These are phyloP conservation scores for Anagrus nilaparvatae DNA, from an alignment of 1,140 invertebrate species.

Conservation along the genomic window DNA sequence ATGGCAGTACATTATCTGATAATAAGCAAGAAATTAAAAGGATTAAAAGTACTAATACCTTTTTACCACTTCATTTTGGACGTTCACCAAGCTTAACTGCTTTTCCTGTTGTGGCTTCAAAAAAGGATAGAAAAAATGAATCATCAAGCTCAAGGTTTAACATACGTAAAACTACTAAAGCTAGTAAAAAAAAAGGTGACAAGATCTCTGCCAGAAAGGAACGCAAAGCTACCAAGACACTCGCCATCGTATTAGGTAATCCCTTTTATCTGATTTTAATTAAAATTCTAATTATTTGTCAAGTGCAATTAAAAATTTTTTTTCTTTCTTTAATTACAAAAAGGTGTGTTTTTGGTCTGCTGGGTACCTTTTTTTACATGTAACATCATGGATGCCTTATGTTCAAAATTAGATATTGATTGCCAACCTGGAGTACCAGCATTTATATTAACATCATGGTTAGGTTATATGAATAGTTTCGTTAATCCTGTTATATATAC, in stretches of 20 bases:
- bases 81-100: constrained; percentile 28
- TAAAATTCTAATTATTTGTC: no score
- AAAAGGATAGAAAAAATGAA: constrained; percentile 59
- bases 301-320: no score
- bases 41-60: constrained; percentile 32
- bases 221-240: constrained; percentile 97
- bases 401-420: constrained; percentile 68
- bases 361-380: constrained; percentile 97
- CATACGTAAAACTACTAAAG: constrained; percentile 87
- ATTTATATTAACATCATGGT: constrained; percentile 94
- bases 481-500: constrained; percentile 99
- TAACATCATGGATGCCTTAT: constrained; percentile 84
- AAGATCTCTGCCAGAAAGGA: constrained; percentile 93
- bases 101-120: no score
- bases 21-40: constrained; percentile 35
- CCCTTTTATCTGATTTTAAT: neutral
- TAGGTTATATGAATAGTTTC: constrained; percentile 98
- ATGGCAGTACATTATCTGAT: constrained; percentile 25
- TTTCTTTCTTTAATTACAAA: constrained; percentile 24
- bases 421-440: constrained; percentile 80
- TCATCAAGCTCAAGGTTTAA: constrained; percentile 67
- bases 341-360: constrained; percentile 92
- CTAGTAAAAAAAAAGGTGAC: constrained; percentile 87
- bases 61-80: constrained; percentile 33
- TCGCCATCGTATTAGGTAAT: constrained; percentile 94